These are phyloP conservation scores for Hyphantria cunea DNA, from an alignment of 1,140 invertebrate species.

Conservation along the genomic window DNA sequence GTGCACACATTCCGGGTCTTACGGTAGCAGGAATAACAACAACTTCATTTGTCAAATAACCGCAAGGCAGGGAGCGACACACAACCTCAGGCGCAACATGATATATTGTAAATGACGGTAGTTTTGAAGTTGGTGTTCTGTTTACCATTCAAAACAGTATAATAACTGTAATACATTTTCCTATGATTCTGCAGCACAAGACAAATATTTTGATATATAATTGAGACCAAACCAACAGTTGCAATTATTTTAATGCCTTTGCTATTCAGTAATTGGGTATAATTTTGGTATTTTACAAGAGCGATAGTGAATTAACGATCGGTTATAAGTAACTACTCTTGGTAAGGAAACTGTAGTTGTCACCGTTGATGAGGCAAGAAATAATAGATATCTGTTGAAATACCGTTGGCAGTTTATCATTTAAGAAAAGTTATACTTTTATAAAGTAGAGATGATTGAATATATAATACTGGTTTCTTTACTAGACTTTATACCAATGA, in stretches of 20 bases:
- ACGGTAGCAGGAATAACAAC: slow-evolving; percentile 50
- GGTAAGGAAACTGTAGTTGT: no score
- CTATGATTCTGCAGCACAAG: slow-evolving; percentile 52
- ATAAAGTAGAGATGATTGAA: no score
- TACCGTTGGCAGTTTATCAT: no score
- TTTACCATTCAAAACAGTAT: slow-evolving; percentile 52
- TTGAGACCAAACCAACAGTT: slow-evolving; percentile 30
- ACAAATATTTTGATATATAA: slow-evolving; percentile 52
- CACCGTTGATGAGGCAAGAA: background rate
- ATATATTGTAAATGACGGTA: slow-evolving; percentile 65
- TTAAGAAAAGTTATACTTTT: no score
- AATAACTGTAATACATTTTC: slow-evolving; percentile 42
- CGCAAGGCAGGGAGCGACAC: slow-evolving; percentile 48
- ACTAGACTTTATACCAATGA: no score
- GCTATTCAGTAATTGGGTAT: slow-evolving; percentile 24
- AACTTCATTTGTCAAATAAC: slow-evolving; percentile 74
- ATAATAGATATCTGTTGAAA: no score
- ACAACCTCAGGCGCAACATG: slow-evolving; percentile 43
- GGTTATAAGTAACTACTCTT: no score
- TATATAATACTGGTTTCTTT: no score
- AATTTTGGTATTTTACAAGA: slow-evolving; percentile 30
- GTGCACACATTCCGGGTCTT: slow-evolving; percentile 39
- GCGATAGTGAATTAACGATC: slow-evolving; percentile 5
- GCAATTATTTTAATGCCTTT: slow-evolving; percentile 30
- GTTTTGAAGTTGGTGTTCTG: slow-evolving; percentile 66